A percentile compares a stretch with the other conserved stretches of the same genome.
Conservation (phyloP, 2,888 invertebrate genomes). For the Calameuta pallipes region DNA sequence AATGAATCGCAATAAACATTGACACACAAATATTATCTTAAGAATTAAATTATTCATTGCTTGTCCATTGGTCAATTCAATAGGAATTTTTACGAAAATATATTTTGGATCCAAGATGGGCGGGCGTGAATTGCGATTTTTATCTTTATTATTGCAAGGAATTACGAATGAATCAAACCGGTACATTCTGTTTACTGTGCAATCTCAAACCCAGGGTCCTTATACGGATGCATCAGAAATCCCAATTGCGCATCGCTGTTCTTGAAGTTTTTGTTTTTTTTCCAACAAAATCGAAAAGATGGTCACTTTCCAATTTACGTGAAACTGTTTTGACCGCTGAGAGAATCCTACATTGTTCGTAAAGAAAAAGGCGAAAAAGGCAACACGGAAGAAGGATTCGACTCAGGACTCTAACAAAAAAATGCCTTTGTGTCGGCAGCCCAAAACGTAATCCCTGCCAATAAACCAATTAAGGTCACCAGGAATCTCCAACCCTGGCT, state of each 20-base stretch:
- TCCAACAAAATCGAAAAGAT: neutral
- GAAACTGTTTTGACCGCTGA: constrained; percentile 35
- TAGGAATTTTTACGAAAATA: neutral
- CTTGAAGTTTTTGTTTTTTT: neutral
- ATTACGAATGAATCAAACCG: neutral
- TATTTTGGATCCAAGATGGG: neutral
- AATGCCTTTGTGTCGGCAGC: constrained; percentile 37
- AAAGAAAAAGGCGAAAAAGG: constrained; percentile 4
- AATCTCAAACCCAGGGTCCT: neutral
- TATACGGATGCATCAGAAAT: neutral
- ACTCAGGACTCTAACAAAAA: constrained; percentile 25
- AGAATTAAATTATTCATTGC: neutral
- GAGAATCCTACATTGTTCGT: constrained; percentile 27
- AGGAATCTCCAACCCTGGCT: constrained; percentile 3
- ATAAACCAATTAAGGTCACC: constrained; percentile 57
- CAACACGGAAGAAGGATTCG: constrained; percentile 6
- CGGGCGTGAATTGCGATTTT: neutral
- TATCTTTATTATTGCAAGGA: neutral
- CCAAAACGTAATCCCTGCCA: constrained; percentile 47
- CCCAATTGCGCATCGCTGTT: neutral
- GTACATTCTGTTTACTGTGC: neutral
- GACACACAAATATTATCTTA: neutral
- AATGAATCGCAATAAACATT: neutral
- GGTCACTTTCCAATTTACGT: neutral
- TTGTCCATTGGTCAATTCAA: neutral